Percentiles rank a stretch among this genome's conserved stretches.
phyloP scores from a whole-genome alignment of 2,888 invertebrate genomes.

The Cylindroiulus punctatus region DNA sequence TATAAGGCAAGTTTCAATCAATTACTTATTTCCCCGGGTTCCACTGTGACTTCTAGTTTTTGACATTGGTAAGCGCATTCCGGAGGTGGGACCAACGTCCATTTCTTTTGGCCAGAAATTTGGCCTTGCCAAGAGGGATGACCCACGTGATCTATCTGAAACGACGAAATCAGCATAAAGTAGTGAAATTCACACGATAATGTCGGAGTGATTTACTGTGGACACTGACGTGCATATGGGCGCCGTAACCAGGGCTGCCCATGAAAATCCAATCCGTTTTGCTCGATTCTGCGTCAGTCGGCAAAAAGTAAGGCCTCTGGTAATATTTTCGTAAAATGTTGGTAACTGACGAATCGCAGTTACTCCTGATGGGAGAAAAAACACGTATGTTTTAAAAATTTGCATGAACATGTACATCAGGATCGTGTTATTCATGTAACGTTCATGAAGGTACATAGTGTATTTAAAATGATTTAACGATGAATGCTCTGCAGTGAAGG shows the following conservation, averaged over 20 bases:
- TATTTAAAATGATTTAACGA: too few species aligned
- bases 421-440: not conserved
- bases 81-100: constrained; percentile 90
- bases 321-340: constrained; percentile 81
- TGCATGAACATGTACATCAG: not conserved
- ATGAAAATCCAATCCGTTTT: constrained; percentile 97
- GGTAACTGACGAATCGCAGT: constrained; percentile 87
- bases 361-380: constrained; percentile 86
- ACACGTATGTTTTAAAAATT: too few species aligned
- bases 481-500: too few species aligned
- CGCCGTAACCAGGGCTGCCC: constrained; percentile 93
- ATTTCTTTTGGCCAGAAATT: constrained; percentile 84
- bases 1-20: constrained; percentile 56
- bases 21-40: constrained; percentile 91
- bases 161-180: constrained; percentile 57
- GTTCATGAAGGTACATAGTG: not conserved
- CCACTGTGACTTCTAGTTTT: constrained; percentile 76
- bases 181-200: not conserved
- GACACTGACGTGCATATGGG: constrained; percentile 85
- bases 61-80: constrained; percentile 86
- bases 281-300: constrained; percentile 84
- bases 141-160: constrained; percentile 90
- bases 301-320: constrained; percentile 87
- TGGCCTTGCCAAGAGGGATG: constrained; percentile 98
- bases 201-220: not conserved